Percentiles rank a stretch among this genome's conserved stretches.
phyloP scores from a whole-genome alignment of 2,113 vertebrate genomes.

The Microcebus griseorufus region DNA sequence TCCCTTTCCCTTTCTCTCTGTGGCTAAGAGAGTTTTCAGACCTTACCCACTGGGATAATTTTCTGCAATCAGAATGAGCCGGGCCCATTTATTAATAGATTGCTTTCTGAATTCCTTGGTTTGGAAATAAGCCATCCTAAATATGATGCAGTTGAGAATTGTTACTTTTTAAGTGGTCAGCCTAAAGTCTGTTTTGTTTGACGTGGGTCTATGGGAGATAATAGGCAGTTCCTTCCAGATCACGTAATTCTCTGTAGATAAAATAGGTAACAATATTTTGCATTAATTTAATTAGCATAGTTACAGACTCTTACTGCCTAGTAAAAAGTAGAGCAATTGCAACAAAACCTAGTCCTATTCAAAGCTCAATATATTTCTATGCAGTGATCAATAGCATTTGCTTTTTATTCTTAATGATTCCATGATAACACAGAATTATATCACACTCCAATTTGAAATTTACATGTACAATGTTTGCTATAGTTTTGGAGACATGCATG shows the following conservation, averaged over 20 bases:
- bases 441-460: not conserved
- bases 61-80: not conserved
- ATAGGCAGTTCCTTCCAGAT: not conserved
- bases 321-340: not conserved
- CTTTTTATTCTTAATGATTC: constrained; percentile 17
- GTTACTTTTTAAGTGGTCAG: not conserved
- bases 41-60: not conserved
- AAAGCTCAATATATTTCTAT: not conserved
- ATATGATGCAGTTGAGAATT: not conserved
- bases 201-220: not conserved
- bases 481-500: not conserved
- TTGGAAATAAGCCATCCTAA: constrained; percentile 11
- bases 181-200: constrained; percentile 12
- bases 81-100: not conserved
- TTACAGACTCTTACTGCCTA: not conserved
- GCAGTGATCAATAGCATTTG: not conserved
- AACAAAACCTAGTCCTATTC: not conserved
- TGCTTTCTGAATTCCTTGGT: not conserved
- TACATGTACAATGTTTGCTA: not conserved
- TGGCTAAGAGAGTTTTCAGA: constrained; percentile 21
- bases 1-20: not conserved
- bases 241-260: not conserved
- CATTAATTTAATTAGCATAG: constrained; percentile 33
- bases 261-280: constrained; percentile 5
- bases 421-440: not conserved